phyloP scores from a whole-genome alignment of 2,888 invertebrate genomes.

The Pheosia gnoma region DNA sequence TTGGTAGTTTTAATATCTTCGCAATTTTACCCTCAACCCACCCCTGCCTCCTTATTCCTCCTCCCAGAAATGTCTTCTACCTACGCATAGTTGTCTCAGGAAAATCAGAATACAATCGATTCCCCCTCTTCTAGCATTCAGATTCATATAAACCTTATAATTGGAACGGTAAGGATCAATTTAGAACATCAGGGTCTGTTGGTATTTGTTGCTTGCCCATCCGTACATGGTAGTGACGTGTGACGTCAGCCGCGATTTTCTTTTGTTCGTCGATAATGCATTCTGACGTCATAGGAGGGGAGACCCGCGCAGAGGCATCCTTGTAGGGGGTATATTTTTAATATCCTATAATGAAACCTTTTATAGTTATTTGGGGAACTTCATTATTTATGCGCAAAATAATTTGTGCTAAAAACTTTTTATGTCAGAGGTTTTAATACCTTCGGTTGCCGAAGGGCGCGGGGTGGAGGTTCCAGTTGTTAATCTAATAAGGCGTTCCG shows the following conservation, averaged over 20 bases:
- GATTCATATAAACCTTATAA: slow-evolving; percentile 17
- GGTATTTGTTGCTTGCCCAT: slow-evolving; percentile 15
- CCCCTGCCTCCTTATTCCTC: slow-evolving; percentile 5
- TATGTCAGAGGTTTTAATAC: no score
- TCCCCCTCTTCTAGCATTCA: slow-evolving; percentile 34
- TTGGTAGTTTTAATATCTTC: no score
- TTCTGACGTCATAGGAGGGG: slow-evolving; percentile 46
- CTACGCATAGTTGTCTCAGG: slow-evolving; percentile 24
- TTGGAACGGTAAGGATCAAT: slow-evolving; percentile 5
- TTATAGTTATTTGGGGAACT: background rate
- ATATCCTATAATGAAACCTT: slow-evolving; percentile 34
- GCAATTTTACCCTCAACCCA: no score
- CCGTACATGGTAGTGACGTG: slow-evolving; percentile 55
- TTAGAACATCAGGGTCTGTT: slow-evolving; percentile 1
- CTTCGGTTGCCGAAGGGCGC: no score
- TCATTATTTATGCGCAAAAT: background rate
- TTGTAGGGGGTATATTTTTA: slow-evolving; percentile 35
- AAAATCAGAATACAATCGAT: slow-evolving; percentile 51
- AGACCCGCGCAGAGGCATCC: slow-evolving; percentile 22
- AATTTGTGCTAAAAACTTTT: no score
- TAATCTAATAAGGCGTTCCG: no score
- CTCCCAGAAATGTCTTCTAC: slow-evolving; percentile 5
- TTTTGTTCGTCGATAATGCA: slow-evolving; percentile 62
- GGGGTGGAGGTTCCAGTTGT: no score
- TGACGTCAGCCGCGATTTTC: slow-evolving; percentile 60